Conservation (phyloP, 2,797 vertebrate species). For the Siniperca undulata region DNA sequence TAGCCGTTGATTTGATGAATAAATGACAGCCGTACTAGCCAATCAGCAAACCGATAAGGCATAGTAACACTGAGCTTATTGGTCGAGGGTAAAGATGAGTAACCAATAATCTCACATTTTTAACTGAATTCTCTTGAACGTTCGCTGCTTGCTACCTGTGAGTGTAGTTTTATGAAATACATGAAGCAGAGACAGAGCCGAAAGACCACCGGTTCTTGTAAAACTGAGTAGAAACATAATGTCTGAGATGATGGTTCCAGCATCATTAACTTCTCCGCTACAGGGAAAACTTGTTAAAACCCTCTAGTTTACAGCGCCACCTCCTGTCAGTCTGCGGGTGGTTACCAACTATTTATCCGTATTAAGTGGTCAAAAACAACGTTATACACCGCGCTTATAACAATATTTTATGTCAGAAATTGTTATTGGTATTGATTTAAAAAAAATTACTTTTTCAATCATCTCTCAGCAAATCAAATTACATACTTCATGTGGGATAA, state of each 20-base stretch:
- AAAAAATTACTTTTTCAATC: slow-evolving; percentile 7
- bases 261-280: slow-evolving; percentile 1
- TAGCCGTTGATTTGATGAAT: slow-evolving; percentile 25
- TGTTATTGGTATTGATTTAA: slow-evolving; percentile 33
- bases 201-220: not conserved
- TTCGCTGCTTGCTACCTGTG: not conserved
- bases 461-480: slow-evolving; percentile 33
- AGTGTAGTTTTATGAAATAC: not conserved
- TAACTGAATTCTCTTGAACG: slow-evolving; percentile 10
- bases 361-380: not conserved
- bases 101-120: slow-evolving; percentile 52
- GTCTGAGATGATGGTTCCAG: fast-evolving
- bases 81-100: slow-evolving; percentile 46
- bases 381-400: not conserved
- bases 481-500: slow-evolving; percentile 10
- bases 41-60: slow-evolving; percentile 71
- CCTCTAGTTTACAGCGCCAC: slow-evolving; percentile 47
- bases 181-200: fast-evolving
- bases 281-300: not conserved
- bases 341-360: not conserved
- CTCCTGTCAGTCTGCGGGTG: slow-evolving; percentile 41
- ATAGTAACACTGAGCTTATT: slow-evolving; percentile 85
- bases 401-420: not conserved
- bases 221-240: not conserved
- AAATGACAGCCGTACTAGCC: slow-evolving; percentile 75